Evolutionary conservation across 2,113 vertebrate genomes (phyloP).

Genomic region (Caloenas nicobarica): DNA sequence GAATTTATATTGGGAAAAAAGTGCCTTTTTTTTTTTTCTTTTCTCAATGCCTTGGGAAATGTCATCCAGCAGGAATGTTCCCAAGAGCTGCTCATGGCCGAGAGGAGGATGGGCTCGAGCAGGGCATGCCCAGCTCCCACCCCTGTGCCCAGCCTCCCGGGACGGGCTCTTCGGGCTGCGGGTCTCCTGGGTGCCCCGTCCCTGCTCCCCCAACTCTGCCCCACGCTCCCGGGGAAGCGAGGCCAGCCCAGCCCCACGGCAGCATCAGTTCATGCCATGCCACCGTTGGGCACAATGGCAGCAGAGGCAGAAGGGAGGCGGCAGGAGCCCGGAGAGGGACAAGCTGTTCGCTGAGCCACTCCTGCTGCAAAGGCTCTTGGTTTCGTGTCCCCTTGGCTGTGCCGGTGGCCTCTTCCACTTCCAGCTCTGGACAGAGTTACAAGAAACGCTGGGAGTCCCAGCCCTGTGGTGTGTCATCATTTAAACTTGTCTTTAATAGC

Average conservation of each 20-base stretch:
- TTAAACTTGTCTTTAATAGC: neutral
- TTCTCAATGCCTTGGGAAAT: constrained; percentile 60
- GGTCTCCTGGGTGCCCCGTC: neutral
- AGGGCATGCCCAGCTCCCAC: neutral
- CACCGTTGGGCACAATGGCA: neutral
- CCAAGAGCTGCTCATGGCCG: neutral
- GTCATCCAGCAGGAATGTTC: constrained; percentile 61
- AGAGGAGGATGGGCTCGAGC: neutral
- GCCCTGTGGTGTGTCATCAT: constrained; percentile 19
- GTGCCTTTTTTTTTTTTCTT: neutral
- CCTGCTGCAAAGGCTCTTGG: neutral
- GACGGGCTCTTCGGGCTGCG: neutral
- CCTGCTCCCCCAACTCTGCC: neutral
- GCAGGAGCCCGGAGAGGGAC: neutral
- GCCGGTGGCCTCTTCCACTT: constrained; percentile 23
- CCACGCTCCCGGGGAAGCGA: fast-evolving
- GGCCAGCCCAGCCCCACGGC: neutral
- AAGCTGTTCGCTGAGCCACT: neutral
- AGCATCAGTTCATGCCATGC: neutral
- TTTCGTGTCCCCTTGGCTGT: neutral
- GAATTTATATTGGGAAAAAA: constrained; percentile 59
- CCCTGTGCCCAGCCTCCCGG: neutral
- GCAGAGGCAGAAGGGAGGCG: neutral
- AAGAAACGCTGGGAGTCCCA: neutral
- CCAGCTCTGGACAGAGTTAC: neutral